phyloP scores from a whole-genome alignment of 2,113 vertebrate genomes.

The Nerophis ophidion region DNA sequence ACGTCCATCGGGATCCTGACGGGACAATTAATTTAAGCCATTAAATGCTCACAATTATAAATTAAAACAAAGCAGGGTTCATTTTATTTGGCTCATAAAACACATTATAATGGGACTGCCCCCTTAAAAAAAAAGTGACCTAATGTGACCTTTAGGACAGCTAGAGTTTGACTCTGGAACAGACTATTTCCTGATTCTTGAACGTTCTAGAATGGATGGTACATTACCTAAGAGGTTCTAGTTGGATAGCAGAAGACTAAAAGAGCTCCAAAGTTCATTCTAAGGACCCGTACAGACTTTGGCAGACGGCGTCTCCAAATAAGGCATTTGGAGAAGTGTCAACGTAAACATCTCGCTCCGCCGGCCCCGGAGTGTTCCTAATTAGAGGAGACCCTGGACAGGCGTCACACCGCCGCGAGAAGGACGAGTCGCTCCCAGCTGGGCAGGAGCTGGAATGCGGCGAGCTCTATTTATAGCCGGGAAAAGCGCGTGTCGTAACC shows the following conservation, averaged over 20 bases:
- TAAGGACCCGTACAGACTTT: conserved; percentile 6
- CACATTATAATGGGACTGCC: too few relatives aligned
- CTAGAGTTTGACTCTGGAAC: too few relatives aligned
- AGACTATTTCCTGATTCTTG: too few relatives aligned
- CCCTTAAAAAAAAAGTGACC: too few relatives aligned
- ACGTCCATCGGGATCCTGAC: conserved; percentile 87
- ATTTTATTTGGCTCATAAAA: too few relatives aligned
- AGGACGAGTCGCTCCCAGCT: conserved; percentile 22
- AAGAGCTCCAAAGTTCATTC: neutral
- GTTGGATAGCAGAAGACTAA: neutral
- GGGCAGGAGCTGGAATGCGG: neutral
- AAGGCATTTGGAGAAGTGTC: conserved; percentile 51
- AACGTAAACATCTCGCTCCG: conserved; percentile 59
- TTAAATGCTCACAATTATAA: neutral
- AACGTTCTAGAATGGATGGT: too few relatives aligned
- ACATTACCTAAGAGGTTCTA: too few relatives aligned
- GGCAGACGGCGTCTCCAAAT: conserved; percentile 57
- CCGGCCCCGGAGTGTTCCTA: conserved; percentile 28
- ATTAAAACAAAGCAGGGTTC: too few relatives aligned
- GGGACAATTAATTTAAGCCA: too few relatives aligned
- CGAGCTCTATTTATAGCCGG: neutral
- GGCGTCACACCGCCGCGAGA: conserved; percentile 33
- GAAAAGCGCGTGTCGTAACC: too few relatives aligned
- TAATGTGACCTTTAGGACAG: too few relatives aligned
- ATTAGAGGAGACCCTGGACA: conserved; percentile 54